Percentiles rank a stretch among this genome's conserved stretches.
These are phyloP conservation scores for Cyphomyrus discorhynchus DNA, from an alignment of 2,113 vertebrate species.

Conservation along the genomic window DNA sequence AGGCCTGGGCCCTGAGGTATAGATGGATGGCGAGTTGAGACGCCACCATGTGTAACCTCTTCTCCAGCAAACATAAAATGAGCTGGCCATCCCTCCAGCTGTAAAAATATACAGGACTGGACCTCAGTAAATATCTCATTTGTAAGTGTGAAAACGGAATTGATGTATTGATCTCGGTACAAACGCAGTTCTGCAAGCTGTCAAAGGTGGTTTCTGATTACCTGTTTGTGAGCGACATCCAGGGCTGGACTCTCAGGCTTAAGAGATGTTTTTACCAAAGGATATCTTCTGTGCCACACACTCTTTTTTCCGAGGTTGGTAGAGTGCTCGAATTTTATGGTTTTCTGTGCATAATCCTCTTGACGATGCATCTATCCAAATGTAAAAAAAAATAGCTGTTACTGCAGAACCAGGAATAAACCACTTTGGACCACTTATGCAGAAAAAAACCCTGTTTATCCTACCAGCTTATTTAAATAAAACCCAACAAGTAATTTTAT, in stretches of 20 bases:
- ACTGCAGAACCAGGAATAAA: not conserved
- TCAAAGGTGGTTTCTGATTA: not conserved
- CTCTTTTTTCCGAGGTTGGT: not conserved
- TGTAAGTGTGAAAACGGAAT: conserved; percentile 1
- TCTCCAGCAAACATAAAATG: not conserved
- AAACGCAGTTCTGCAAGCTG: not conserved
- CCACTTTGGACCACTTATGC: not conserved
- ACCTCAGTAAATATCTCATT: not conserved
- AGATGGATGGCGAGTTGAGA: not conserved
- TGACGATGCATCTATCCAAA: not conserved
- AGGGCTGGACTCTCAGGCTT: not conserved
- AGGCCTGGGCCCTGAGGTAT: not conserved
- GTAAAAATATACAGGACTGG: not conserved
- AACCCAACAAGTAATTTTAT: not conserved
- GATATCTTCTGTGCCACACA: not conserved
- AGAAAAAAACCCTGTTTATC: not conserved
- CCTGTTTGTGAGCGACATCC: not conserved
- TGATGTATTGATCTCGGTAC: not conserved
- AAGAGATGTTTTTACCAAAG: not conserved
- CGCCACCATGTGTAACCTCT: not conserved
- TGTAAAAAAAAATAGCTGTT: not conserved
- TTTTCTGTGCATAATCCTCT: not conserved
- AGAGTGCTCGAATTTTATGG: not conserved
- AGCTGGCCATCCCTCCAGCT: not conserved
- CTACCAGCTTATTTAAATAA: conserved; percentile 8